Base-by-base conservation (phyloP, 2,888 invertebrate genomes). In the Tetranychus truncatus region DNA sequence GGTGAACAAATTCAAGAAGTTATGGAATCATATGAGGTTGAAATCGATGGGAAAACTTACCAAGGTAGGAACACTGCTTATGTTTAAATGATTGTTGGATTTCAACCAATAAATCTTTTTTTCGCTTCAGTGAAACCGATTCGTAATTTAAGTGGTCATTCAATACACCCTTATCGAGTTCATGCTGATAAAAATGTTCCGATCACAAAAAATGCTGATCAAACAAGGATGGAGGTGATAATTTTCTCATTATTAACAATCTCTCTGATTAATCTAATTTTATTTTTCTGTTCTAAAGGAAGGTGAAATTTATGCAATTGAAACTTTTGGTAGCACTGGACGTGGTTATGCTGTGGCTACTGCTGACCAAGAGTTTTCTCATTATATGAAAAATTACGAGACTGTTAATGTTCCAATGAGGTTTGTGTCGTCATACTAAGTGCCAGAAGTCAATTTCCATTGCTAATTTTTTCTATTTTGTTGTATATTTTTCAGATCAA, bases 361-460 rank as follows among this genome's bases (percentile, higher is more conserved):
- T 82, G 97, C 99, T 82, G 99, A 99, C 82, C 95, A 96, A 91
- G 99, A 99, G 82, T 93, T 93, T 80, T 97, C 96, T 20, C 99
- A 99, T 85, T 99, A 99, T 83, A 99, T 99, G 97, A 97, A 97
- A 84, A 95, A 95, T 84, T 97, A 90, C 82, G 96, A 99, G 81
- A 89, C 89, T 80, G 45, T 11, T 1, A 15, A 24, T 45, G n/a
- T 45, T 72, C 45, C 45, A 20, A n/a, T 72, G 15, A n/a, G 45
- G 45, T 72, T 18, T 24, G 45, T 72, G 1, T 55, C 7, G 15
- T 15, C 9, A 15, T 55, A 15, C 7, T 55, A 55, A 55, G 9
- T 72, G 1, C 5, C 11, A 11, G 0, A 6, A 72, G 11, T 1
- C 11, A 4, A 72, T 24, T 45, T 34, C 72, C 18, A 11, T 45